These are phyloP conservation scores for Euzetes globulus DNA, from an alignment of 2,888 invertebrate species.

Conservation along the genomic window DNA sequence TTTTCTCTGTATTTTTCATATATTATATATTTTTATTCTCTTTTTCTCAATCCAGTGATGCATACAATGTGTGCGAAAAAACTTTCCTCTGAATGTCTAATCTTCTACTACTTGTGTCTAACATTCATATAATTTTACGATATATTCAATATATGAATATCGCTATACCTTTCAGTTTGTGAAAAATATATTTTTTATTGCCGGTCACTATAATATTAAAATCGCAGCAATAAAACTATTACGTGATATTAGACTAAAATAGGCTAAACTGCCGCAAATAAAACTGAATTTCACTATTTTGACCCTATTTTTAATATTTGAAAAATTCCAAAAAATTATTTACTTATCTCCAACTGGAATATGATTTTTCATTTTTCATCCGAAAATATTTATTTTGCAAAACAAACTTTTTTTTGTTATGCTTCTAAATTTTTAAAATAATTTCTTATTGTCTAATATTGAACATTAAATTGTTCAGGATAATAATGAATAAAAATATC, in stretches of 20 bases:
- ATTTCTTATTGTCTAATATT: too few relatives aligned
- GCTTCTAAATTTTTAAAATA: too few relatives aligned
- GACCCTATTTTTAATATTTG: background rate
- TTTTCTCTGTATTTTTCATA: background rate
- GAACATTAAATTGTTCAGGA: too few relatives aligned
- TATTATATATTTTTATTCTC: background rate
- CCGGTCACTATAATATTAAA: conserved; percentile 26
- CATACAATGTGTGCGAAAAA: conserved; percentile 1
- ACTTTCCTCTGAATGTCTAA: background rate
- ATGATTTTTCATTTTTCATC: background rate
- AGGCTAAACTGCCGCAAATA: background rate
- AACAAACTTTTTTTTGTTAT: too few relatives aligned
- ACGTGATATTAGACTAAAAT: conserved; percentile 25
- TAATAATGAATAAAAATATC: too few relatives aligned
- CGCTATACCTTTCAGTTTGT: conserved; percentile 5
- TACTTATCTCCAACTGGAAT: background rate
- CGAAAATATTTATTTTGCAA: too few relatives aligned
- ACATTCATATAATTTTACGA: conserved; percentile 17
- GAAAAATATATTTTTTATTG: conserved; percentile 3
- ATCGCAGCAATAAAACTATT: conserved; percentile 21
- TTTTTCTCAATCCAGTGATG: background rate
- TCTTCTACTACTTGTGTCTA: background rate
- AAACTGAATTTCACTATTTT: background rate
- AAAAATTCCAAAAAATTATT: background rate
- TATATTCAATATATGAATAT: conserved; percentile 24